Base-by-base conservation (phyloP, 1,140 invertebrate genomes). In the Cepaea nemoralis region DNA sequence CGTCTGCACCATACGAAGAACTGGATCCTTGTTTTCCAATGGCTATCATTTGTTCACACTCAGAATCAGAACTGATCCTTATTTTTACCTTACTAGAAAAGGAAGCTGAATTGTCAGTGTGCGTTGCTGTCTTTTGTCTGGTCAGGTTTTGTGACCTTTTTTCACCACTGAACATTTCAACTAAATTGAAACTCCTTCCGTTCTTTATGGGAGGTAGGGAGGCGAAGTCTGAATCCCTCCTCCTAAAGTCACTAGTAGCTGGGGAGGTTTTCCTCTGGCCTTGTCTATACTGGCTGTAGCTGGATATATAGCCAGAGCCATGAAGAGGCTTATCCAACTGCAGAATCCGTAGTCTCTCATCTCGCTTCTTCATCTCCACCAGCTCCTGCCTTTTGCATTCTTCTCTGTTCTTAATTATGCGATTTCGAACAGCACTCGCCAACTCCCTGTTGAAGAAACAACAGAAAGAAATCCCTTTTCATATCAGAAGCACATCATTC, bases 381-480 rank as follows among this genome's bases (percentile, higher is more conserved):
- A 81, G 73, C 69, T 87, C 83, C 40, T 83, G 76, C 27, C 85
- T 81, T 78, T 67, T 84, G 67, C 86, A 84, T 79, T 87, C 87
- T 80, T 83, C 81, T 37, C 84, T 81, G 42, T 87, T 87, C 59
- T 86, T 83, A 77, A 87, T 73, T n/a, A 89, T 83, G 71, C 87
- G 88, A 79, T 82, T 86, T 59, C 85, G 78, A 31, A 89, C 88
- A 48, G 81, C 85, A 31, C 84, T 83, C 35, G 86, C 83, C 63
- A 89, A 78, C 50, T 85, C 77, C 55, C 88, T 89, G 76, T 3
- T 71, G 73, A n/a, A 48, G 80, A 45, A 80, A n/a, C n/a, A n/a
- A n/a, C n/a, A n/a, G n/a, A n/a, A n/a, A n/a, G n/a, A n/a, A n/a
- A n/a, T n/a, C n/a, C n/a, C n/a, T n/a, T n/a, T n/a, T n/a, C n/a